Conservation (phyloP, 2,888 invertebrate genomes). For the Phengaris alcon region DNA sequence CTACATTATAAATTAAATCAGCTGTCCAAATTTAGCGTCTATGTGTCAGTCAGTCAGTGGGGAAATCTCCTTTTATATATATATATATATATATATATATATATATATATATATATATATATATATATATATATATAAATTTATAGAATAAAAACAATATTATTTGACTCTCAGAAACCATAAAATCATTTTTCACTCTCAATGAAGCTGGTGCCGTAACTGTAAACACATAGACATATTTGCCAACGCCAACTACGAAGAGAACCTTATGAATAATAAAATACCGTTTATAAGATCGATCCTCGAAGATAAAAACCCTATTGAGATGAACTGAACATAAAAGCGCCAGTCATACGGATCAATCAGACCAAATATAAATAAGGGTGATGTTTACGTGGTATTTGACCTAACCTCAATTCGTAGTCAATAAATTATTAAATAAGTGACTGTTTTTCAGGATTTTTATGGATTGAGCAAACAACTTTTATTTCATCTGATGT, state of each 20-base stretch:
- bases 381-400: neutral
- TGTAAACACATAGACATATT: conserved; percentile 5
- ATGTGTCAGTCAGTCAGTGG: too few relatives aligned
- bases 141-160: too few relatives aligned
- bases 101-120: too few relatives aligned
- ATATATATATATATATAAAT: too few relatives aligned
- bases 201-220: neutral
- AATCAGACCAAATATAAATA: conserved; percentile 7
- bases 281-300: conserved; percentile 7
- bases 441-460: neutral
- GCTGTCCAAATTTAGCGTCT: too few relatives aligned
- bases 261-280: conserved; percentile 15
- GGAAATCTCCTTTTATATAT: too few relatives aligned
- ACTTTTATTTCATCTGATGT: too few relatives aligned
- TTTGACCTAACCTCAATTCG: neutral
- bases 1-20: too few relatives aligned
- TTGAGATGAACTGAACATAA: conserved; percentile 2
- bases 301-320: conserved; percentile 11
- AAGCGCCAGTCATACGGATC: conserved; percentile 12
- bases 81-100: too few relatives aligned
- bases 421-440: neutral
- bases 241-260: neutral
- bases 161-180: neutral
- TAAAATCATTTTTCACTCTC: neutral
- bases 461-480: neutral